Evolutionary conservation across 2,797 vertebrate genomes (phyloP).

Genomic region (Periophthalmus magnuspinnatus): DNA sequence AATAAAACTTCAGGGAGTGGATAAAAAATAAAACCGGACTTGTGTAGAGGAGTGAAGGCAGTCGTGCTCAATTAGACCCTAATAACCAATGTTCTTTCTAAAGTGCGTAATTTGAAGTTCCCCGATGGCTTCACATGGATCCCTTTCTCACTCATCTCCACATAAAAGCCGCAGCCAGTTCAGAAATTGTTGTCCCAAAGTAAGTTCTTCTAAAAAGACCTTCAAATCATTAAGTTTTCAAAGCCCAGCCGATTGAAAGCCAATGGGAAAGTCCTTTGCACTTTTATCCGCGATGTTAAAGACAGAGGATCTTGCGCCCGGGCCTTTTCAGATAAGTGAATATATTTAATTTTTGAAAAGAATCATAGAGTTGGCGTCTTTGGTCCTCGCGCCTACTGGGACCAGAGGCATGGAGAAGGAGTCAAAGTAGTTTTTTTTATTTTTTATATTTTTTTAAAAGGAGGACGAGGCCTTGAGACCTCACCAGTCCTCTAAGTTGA

Average conservation of each 20-base stretch:
- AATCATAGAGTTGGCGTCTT: constrained; percentile 81
- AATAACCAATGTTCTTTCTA: constrained; percentile 72
- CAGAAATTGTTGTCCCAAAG: constrained; percentile 83
- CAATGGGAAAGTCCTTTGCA: constrained; percentile 80
- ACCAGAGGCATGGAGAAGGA: constrained; percentile 66
- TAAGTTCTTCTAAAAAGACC: constrained; percentile 81
- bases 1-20: constrained; percentile 70
- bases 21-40: constrained; percentile 63
- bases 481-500: constrained; percentile 81
- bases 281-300: constrained; percentile 81
- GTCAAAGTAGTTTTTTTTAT: constrained; percentile 50
- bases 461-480: constrained; percentile 78
- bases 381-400: constrained; percentile 80
- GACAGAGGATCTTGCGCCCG: constrained; percentile 77
- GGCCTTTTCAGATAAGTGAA: constrained; percentile 82
- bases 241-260: constrained; percentile 81
- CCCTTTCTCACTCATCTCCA: constrained; percentile 78
- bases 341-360: constrained; percentile 83
- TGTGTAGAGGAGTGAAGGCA: constrained; percentile 61
- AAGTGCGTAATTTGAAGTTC: constrained; percentile 77
- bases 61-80: constrained; percentile 76
- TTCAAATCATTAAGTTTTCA: constrained; percentile 83
- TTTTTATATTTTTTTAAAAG: constrained; percentile 58
- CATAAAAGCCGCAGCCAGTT: constrained; percentile 75
- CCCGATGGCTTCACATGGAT: constrained; percentile 76